phyloP scores from a whole-genome alignment of 2,113 vertebrate genomes.

The Tichodroma muraria region DNA sequence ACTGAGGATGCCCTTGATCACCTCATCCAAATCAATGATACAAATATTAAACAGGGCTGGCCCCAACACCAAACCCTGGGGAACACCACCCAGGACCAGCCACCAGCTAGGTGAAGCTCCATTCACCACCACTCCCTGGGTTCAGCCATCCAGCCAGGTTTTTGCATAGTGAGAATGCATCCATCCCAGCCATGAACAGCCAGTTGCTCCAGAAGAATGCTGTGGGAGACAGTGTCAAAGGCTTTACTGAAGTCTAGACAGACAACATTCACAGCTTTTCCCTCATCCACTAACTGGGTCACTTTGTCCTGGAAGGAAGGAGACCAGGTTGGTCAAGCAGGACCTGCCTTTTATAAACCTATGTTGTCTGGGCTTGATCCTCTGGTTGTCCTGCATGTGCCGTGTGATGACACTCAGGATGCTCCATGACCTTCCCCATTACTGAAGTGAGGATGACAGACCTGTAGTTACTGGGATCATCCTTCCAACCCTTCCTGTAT shows the following conservation, averaged over 20 bases:
- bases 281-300: neutral
- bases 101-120: neutral
- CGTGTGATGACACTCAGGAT: neutral
- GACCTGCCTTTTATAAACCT: neutral
- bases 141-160: neutral
- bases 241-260: neutral
- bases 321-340: neutral
- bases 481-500: neutral
- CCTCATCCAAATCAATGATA: neutral
- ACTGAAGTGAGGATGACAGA: neutral
- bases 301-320: neutral
- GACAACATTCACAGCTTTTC: neutral
- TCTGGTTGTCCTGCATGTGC: neutral
- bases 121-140: neutral
- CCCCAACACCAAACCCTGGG: neutral
- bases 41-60: neutral
- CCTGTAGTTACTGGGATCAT: neutral
- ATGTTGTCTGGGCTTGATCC: neutral
- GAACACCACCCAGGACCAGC: neutral
- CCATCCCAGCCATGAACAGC: neutral
- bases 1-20: neutral
- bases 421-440: neutral
- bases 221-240: neutral
- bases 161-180: neutral
- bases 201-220: neutral